Conservation (phyloP, 1,140 invertebrate species). For the Atopsyche davidsoni region DNA sequence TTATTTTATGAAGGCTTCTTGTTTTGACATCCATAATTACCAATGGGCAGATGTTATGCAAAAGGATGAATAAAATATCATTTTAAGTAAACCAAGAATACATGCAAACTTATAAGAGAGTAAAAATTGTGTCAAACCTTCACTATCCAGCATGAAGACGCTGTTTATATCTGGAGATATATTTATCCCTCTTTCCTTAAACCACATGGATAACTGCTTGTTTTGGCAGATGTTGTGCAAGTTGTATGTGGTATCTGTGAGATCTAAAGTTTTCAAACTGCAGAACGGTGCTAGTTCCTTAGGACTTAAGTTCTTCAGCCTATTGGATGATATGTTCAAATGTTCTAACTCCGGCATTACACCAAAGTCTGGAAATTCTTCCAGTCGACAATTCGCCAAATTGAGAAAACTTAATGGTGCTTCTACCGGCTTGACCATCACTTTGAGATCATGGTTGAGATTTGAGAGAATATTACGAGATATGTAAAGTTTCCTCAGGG, state of each 20-base stretch:
- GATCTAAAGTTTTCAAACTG: conserved; percentile 40
- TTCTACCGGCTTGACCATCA: conserved; percentile 45
- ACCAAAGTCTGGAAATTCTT: conserved; percentile 49
- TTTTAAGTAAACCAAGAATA: too few relatives aligned
- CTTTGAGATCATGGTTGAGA: conserved; percentile 37
- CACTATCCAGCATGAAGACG: conserved; percentile 20
- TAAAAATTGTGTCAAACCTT: conserved; percentile 13
- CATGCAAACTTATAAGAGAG: not conserved
- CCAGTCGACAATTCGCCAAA: conserved; percentile 49
- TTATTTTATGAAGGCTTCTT: too few relatives aligned
- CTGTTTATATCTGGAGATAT: conserved; percentile 33
- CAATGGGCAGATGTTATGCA: too few relatives aligned
- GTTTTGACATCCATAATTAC: too few relatives aligned
- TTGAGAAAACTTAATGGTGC: conserved; percentile 52
- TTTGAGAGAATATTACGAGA: conserved; percentile 50
- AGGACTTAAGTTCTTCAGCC: conserved; percentile 33
- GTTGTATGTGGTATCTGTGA: conserved; percentile 38
- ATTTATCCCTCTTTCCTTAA: conserved; percentile 35
- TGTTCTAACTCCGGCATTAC: conserved; percentile 41
- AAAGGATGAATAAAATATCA: too few relatives aligned
- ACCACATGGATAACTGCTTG: conserved; percentile 38
- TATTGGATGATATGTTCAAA: conserved; percentile 46
- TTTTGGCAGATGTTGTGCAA: conserved; percentile 35
- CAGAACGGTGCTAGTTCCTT: conserved; percentile 41
- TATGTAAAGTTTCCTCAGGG: conserved; percentile 52